Conservation (phyloP, 2,888 invertebrate genomes). For the Copidosoma aretas region DNA sequence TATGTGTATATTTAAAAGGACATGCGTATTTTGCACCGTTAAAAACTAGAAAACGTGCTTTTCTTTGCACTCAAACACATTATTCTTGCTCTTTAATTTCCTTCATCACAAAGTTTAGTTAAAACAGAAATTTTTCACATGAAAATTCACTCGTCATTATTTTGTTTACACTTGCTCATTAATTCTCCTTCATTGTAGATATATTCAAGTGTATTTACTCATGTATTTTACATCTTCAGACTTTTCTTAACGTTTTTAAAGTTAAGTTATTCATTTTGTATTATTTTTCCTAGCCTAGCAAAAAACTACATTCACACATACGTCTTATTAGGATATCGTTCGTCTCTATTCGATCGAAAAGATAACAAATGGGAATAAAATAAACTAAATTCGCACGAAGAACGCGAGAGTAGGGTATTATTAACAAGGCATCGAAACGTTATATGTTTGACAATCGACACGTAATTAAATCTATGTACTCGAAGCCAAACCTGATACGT, state of each 20-base stretch:
- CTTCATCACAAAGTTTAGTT: conserved; percentile 30
- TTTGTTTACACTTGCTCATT: conserved; percentile 2
- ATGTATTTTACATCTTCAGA: conserved; percentile 27
- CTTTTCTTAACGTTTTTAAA: conserved; percentile 24
- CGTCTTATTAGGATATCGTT: not conserved
- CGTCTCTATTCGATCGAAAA: not conserved
- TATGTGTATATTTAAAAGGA: not conserved
- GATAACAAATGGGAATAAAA: not conserved
- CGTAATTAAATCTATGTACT: too few relatives aligned
- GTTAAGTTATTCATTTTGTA: conserved; percentile 13
- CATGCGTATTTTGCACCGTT: not conserved
- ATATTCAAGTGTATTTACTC: not conserved
- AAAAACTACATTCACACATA: not conserved
- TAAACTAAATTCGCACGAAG: not conserved
- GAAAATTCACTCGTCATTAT: conserved; percentile 31
- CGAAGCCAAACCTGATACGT: too few relatives aligned
- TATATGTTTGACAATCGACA: not conserved
- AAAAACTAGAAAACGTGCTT: conserved; percentile 44
- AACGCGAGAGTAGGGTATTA: too few relatives aligned
- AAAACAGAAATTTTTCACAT: conserved; percentile 23
- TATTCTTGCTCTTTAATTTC: conserved; percentile 26
- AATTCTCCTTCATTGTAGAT: conserved; percentile 4
- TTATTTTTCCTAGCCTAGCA: conserved; percentile 19
- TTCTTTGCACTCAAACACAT: conserved; percentile 35
- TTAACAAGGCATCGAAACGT: not conserved